A percentile compares a stretch with the other conserved stretches of the same genome.
Conservation (phyloP, 2,113 vertebrate genomes). For the Semicossyphus pulcher region DNA sequence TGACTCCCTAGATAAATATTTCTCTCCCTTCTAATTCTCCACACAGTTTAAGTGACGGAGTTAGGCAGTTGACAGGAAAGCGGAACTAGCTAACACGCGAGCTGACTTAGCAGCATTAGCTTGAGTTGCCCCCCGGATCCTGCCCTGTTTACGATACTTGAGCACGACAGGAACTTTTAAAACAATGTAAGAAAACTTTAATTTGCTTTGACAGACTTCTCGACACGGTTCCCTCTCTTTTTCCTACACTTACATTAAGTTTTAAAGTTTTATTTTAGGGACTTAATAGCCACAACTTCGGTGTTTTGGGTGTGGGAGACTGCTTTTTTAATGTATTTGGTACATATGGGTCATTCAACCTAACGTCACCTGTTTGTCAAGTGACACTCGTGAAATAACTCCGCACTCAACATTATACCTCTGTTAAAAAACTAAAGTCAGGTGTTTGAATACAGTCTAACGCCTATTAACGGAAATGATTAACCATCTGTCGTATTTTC, state of each 20-base stretch:
- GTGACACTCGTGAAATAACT: conserved; percentile 26
- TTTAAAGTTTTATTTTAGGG: not conserved
- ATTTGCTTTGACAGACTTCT: not conserved
- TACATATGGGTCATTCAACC: conserved; percentile 2
- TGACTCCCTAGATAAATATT: conserved; percentile 27
- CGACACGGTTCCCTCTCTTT: rapidly evolving
- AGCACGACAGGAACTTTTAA: conserved; percentile 6
- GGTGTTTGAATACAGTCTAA: not conserved
- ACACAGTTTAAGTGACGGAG: conserved; percentile 12
- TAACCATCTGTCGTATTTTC: not conserved
- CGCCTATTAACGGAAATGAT: conserved; percentile 8
- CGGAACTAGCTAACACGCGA: conserved; percentile 72
- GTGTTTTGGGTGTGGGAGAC: conserved; percentile 44
- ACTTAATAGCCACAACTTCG: not conserved
- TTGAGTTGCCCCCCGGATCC: conserved; percentile 33
- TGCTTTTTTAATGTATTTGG: not conserved
- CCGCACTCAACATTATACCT: not conserved
- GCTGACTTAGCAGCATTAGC: conserved; percentile 53
- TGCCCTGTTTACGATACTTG: conserved; percentile 2
- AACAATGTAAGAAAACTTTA: conserved; percentile 67
- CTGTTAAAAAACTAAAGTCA: not conserved
- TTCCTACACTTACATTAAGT: not conserved
- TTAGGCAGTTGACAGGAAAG: conserved; percentile 57
- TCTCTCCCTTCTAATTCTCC: not conserved
- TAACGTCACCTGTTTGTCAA: conserved; percentile 57